phyloP scores from a whole-genome alignment of 2,888 invertebrate species.

The Ashinkailepas kermadecensis region DNA sequence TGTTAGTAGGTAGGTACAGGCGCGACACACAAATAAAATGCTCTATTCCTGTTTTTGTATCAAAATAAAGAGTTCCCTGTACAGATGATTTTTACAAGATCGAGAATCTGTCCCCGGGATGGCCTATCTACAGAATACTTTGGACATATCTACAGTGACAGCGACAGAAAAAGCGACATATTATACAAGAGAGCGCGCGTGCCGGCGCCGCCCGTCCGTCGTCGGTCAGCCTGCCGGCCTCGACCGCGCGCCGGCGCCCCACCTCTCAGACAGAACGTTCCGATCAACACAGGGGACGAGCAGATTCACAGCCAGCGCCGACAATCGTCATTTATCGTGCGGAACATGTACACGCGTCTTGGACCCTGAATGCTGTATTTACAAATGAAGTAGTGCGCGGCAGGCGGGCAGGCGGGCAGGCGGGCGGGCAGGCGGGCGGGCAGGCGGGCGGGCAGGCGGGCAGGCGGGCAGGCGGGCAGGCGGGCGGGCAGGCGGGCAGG shows the following conservation, averaged over 20 bases:
- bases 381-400: constrained; percentile 5
- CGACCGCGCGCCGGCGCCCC: not conserved
- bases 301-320: constrained; percentile 8
- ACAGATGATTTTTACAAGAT: constrained; percentile 21
- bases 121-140: constrained; percentile 15
- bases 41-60: not conserved
- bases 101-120: not conserved
- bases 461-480: not conserved
- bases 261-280: not conserved
- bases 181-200: not conserved
- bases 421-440: not conserved
- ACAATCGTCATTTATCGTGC: not conserved
- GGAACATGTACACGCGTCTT: constrained; percentile 13
- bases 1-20: not conserved
- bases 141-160: constrained; percentile 19
- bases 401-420: not conserved
- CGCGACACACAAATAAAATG: constrained; percentile 5
- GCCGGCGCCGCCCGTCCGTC: not conserved
- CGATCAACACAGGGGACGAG: not conserved
- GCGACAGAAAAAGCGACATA: not conserved
- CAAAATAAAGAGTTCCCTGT: constrained; percentile 16
- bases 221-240: not conserved
- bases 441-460: not conserved
- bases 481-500: not conserved
- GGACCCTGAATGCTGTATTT: constrained; percentile 17